phyloP scores from a whole-genome alignment of 2,797 vertebrate genomes.

The Brachymystax lenok region DNA sequence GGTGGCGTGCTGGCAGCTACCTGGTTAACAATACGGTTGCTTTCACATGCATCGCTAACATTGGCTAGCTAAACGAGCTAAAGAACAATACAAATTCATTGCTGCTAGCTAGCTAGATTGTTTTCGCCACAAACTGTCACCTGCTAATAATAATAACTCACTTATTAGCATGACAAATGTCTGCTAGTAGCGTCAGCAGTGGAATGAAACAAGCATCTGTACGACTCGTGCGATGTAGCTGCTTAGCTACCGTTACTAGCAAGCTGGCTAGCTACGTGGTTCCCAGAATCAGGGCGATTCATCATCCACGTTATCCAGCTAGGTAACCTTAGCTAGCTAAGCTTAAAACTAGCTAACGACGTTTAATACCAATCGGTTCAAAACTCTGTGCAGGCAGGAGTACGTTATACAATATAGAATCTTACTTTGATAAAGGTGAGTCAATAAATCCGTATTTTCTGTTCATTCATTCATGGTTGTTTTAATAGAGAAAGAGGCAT shows the following conservation, averaged over 20 bases:
- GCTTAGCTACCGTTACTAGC: not conserved
- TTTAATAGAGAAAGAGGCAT: slow-evolving; percentile 25
- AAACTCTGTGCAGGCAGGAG: not conserved
- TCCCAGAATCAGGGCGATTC: slow-evolving; percentile 24
- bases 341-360: slow-evolving; percentile 42
- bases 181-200: not conserved
- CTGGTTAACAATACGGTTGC: too few species aligned
- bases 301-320: slow-evolving; percentile 66
- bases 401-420: slow-evolving; percentile 9
- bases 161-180: not conserved
- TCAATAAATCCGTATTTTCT: slow-evolving; percentile 51
- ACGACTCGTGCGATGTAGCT: not conserved
- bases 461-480: slow-evolving; percentile 52
- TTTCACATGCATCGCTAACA: too few species aligned
- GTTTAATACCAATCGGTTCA: not conserved
- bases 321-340: slow-evolving; percentile 30
- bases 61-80: too few species aligned
- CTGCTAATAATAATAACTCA: not conserved
- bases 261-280: slow-evolving; percentile 6
- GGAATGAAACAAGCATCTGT: not conserved
- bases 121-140: not conserved
- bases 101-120: not conserved
- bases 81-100: too few species aligned
- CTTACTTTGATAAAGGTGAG: slow-evolving; percentile 56
- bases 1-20: too few species aligned